These are phyloP conservation scores for Pterobdella sp. DNA, from an alignment of 2,888 invertebrate genomes.

Conservation along the genomic window DNA sequence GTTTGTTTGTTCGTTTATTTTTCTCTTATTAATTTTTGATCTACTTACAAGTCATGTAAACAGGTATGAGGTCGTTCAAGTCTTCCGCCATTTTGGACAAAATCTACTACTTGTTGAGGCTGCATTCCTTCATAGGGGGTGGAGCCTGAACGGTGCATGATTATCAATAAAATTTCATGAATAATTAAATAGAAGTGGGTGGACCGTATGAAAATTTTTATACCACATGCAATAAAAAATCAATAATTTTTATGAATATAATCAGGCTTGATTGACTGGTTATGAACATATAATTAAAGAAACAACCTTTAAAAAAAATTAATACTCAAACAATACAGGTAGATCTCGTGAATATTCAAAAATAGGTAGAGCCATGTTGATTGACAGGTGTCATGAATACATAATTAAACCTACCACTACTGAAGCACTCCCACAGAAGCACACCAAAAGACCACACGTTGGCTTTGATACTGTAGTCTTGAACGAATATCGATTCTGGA, in stretches of 20 bases:
- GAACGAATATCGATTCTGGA: constrained; percentile 23
- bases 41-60: constrained; percentile 20
- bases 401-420: background rate
- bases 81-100: constrained; percentile 24
- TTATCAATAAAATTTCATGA: too few relatives aligned
- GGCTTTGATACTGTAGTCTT: constrained; percentile 11
- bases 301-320: background rate
- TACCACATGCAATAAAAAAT: too few relatives aligned
- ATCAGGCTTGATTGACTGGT: too few relatives aligned
- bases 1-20: background rate
- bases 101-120: constrained; percentile 21
- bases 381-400: too few relatives aligned
- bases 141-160: background rate
- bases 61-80: constrained; percentile 16
- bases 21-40: background rate
- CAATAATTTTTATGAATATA: too few relatives aligned
- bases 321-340: background rate
- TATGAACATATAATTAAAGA: background rate
- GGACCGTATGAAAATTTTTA: too few relatives aligned
- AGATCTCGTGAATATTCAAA: background rate
- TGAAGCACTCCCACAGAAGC: constrained; percentile 23
- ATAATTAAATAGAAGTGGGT: too few relatives aligned
- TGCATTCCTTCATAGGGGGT: constrained; percentile 14
- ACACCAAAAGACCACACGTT: constrained; percentile 24
- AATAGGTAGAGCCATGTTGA: background rate